Evolutionary conservation across 1,140 invertebrate species (phyloP), one percentile per base, ranked within the genome.

Genomic region (Drosophila novamexicana): DNA sequence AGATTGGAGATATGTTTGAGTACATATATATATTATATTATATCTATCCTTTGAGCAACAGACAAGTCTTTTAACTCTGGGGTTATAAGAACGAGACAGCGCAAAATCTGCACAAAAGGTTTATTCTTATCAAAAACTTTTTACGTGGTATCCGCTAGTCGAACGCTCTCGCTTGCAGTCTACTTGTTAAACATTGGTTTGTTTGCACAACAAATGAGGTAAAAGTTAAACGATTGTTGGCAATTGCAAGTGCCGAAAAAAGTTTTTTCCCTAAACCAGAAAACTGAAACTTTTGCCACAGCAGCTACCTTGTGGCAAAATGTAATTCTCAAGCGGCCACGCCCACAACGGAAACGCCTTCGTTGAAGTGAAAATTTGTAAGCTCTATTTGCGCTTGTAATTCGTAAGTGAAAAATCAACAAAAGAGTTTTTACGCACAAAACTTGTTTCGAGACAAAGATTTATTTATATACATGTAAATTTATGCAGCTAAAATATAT

Each of bases 341-440:
- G 37, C 16, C 36, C 22, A 14, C n/a, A 10, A 29, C 36, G 44
- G 4, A 54, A 54, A 53, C 22, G 22, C 12, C 47, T 4, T 3
- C 4, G n/a, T 8, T 14, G 14, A 42, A 54, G 42, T 42, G 53
- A 49, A 54, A 69, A 42, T 56, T 74, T 16, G 22, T 29, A 62
- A 62, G 57, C 50, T 42, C 32, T 74, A 69, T 74, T 69, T 69
- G 37, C 65, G 50, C 44, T 83, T 71, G 44, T 65, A 76, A 83
- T 75, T 84, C 72, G 63, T 52, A 49, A 76, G 66, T 53, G 76
- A 62, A 84, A 65, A 72, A 71, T 56, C 76, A 83, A 82, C 76
- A 83, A 79, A 71, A 71, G 75, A 45, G 74, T 57, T 81, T 47
- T 44, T 34, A 37, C 39, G 4, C 65, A 65, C 53, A 58, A 54